phyloP scores from a whole-genome alignment of 1,140 invertebrate genomes.

The Galendromus occidentalis region DNA sequence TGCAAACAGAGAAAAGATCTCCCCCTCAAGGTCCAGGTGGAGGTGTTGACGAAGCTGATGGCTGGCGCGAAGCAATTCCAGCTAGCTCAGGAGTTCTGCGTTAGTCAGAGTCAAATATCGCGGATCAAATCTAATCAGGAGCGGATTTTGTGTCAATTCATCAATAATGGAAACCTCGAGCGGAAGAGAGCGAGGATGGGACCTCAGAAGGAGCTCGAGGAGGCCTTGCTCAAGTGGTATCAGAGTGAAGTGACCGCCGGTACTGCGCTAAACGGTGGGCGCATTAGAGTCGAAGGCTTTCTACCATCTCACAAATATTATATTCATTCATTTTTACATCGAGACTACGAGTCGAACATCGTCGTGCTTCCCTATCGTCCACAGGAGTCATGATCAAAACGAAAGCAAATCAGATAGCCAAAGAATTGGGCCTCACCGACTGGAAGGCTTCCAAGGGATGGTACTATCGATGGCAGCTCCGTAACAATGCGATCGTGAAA shows the following conservation, averaged over 20 bases:
- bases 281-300: not conserved
- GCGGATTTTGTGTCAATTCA: not conserved
- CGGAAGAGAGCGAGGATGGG: not conserved
- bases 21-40: conserved; percentile 3
- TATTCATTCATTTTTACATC: no score
- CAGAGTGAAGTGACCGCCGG: not conserved
- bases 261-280: not conserved
- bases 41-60: not conserved
- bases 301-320: not conserved
- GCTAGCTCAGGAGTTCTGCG: not conserved
- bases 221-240: not conserved
- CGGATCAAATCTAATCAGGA: conserved; percentile 1
- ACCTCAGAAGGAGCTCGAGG: conserved; percentile 8
- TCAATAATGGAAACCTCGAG: not conserved
- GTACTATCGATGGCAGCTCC: not conserved
- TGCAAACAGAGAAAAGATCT: not conserved
- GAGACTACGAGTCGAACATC: no score
- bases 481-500: not conserved
- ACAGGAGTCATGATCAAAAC: conserved; percentile 2
- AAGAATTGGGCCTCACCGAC: not conserved
- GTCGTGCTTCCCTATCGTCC: not conserved
- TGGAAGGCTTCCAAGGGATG: conserved; percentile 8
- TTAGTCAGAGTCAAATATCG: not conserved
- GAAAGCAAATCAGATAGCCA: not conserved
- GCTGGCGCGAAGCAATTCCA: not conserved